phyloP scores from a whole-genome alignment of 2,888 invertebrate genomes.

The Agriopis marginaria region DNA sequence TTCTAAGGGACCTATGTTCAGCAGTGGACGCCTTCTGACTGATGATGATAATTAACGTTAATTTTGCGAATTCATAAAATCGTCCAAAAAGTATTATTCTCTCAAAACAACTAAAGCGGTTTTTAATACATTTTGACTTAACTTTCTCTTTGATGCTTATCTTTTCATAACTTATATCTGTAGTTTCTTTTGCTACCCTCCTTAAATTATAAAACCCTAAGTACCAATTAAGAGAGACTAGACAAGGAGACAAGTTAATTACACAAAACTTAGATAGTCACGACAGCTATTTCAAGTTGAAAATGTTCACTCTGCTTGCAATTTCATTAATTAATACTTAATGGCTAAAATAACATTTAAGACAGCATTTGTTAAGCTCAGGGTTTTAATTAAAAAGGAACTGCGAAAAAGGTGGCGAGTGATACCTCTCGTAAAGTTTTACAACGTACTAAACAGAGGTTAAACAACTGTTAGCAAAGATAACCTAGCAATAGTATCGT shows the following conservation, averaged over 20 bases:
- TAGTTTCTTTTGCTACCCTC: slow-evolving; percentile 7
- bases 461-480: slow-evolving; percentile 2
- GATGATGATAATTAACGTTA: too few species aligned
- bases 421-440: slow-evolving; percentile 11
- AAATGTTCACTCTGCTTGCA: slow-evolving; percentile 3
- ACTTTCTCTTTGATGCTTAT: background rate
- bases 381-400: slow-evolving; percentile 15
- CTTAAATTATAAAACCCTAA: slow-evolving; percentile 29
- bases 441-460: slow-evolving; percentile 14
- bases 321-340: slow-evolving; percentile 24
- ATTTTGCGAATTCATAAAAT: too few species aligned
- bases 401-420: background rate
- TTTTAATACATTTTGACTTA: too few species aligned
- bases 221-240: slow-evolving; percentile 36
- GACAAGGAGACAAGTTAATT: slow-evolving; percentile 25
- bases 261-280: slow-evolving; percentile 16
- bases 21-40: too few species aligned
- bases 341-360: slow-evolving; percentile 8
- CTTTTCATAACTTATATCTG: background rate
- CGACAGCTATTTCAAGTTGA: slow-evolving; percentile 19
- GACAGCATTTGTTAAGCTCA: slow-evolving; percentile 2
- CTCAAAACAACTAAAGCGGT: too few species aligned
- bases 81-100: too few species aligned
- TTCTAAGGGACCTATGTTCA: too few species aligned
- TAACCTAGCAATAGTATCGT: background rate